These are phyloP conservation scores for Stegodyphus mimosarum DNA, from an alignment of 1,140 invertebrate genomes.

Conservation along the genomic window DNA sequence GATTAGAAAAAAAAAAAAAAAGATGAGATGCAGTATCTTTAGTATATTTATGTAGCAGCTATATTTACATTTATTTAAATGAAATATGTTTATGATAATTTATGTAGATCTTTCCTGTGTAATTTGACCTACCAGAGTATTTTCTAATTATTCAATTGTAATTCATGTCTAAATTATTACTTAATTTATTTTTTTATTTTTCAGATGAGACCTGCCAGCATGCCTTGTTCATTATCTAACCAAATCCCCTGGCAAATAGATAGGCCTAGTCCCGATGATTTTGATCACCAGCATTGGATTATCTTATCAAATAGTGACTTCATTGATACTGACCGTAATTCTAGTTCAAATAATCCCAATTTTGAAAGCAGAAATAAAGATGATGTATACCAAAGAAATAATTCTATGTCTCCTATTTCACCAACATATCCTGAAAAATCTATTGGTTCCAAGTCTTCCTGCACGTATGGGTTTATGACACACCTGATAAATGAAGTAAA, in stretches of 20 bases:
- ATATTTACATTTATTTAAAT: no score
- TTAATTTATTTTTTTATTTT: not conserved
- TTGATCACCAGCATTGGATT: slow-evolving; percentile 52
- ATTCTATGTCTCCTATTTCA: slow-evolving; percentile 40
- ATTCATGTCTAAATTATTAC: no score
- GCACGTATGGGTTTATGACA: slow-evolving; percentile 31
- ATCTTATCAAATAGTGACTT: slow-evolving; percentile 57
- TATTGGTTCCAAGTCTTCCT: slow-evolving; percentile 34
- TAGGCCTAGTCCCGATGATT: slow-evolving; percentile 23
- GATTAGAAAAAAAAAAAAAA: no score
- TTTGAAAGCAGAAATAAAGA: slow-evolving; percentile 19
- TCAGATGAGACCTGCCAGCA: slow-evolving; percentile 33
- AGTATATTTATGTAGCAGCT: no score
- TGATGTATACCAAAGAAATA: slow-evolving; percentile 7
- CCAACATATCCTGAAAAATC: slow-evolving; percentile 31
- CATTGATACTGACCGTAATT: slow-evolving; percentile 6
- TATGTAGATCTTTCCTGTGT: no score
- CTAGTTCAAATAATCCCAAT: slow-evolving; percentile 6
- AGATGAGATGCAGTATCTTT: no score
- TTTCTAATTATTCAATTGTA: no score
- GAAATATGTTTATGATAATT: no score
- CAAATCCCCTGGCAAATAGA: slow-evolving; percentile 36
- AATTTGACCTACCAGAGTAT: no score
- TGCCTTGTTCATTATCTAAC: slow-evolving; percentile 43
- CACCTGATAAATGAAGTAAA: slow-evolving; percentile 59